Evolutionary conservation across 1,140 invertebrate species (phyloP).

Genomic region (Centruroides vittatus): DNA sequence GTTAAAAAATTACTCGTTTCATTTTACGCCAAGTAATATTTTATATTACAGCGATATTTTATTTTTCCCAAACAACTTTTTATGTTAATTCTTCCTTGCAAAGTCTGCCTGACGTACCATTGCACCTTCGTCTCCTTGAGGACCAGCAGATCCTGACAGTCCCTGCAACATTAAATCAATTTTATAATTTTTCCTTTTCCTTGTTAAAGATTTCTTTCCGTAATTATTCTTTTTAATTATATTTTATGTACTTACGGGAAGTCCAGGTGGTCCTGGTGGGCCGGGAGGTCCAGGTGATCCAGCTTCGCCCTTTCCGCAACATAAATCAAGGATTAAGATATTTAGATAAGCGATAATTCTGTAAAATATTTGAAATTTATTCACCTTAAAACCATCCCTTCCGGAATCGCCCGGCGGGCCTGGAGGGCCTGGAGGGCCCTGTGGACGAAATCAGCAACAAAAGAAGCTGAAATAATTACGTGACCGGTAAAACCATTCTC

Average conservation of each 20-base stretch:
- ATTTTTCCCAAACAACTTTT: too few species aligned
- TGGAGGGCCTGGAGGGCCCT: conserved; percentile 40
- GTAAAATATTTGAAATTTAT: neutral
- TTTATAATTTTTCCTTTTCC: too few species aligned
- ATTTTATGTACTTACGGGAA: conserved; percentile 10
- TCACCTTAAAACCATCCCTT: neutral
- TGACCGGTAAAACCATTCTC: neutral
- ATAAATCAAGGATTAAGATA: neutral
- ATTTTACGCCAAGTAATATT: too few species aligned
- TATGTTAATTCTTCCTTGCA: too few species aligned
- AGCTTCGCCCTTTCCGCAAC: neutral
- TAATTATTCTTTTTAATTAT: neutral
- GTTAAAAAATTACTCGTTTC: too few species aligned
- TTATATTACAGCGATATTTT: too few species aligned
- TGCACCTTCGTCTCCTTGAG: conserved; percentile 31
- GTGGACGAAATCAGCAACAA: conserved; percentile 38
- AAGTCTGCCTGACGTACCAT: neutral
- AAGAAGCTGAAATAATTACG: too few species aligned
- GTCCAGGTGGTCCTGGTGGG: neutral
- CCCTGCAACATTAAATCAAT: neutral
- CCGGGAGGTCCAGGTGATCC: neutral
- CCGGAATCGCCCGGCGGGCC: conserved; percentile 36
- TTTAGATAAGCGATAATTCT: neutral
- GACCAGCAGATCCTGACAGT: neutral
- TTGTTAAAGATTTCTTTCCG: too few species aligned